These are phyloP conservation scores for Fregetta grallaria DNA, from an alignment of 2,113 vertebrate species.

Conservation along the genomic window DNA sequence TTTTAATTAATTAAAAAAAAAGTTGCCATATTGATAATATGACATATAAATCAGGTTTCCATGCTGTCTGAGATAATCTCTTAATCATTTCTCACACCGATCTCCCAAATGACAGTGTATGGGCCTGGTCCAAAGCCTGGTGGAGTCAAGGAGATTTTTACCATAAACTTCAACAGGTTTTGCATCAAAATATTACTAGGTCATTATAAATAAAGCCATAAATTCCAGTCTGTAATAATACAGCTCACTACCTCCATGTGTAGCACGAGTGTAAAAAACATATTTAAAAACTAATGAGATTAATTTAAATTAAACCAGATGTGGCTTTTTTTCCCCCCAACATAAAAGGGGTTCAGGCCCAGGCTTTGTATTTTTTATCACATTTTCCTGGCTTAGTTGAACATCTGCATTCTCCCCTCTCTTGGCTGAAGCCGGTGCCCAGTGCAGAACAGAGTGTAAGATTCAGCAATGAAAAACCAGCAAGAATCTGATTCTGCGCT, in stretches of 20 bases:
- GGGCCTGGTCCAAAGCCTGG: neutral
- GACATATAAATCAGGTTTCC: too few species aligned
- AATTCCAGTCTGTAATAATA: neutral
- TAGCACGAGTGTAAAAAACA: fast-evolving
- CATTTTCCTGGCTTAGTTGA: neutral
- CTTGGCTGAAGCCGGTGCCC: neutral
- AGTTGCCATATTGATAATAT: too few species aligned
- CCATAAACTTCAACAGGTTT: neutral
- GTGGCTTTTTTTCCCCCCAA: fast-evolving
- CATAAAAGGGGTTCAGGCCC: neutral
- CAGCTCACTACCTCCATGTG: neutral
- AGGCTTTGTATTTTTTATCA: neutral
- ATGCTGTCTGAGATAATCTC: neutral
- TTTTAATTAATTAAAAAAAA: too few species aligned
- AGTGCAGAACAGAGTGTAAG: neutral
- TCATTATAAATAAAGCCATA: neutral
- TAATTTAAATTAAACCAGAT: neutral
- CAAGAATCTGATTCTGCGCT: neutral
- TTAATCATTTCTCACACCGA: neutral
- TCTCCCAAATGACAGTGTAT: neutral
- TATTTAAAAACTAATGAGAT: neutral
- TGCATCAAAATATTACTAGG: neutral
- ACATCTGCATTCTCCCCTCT: fast-evolving
- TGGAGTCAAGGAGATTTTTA: neutral
- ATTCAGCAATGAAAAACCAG: neutral